Base-by-base conservation (phyloP, 2,797 vertebrate genomes). In the Crocidura indochinensis region DNA sequence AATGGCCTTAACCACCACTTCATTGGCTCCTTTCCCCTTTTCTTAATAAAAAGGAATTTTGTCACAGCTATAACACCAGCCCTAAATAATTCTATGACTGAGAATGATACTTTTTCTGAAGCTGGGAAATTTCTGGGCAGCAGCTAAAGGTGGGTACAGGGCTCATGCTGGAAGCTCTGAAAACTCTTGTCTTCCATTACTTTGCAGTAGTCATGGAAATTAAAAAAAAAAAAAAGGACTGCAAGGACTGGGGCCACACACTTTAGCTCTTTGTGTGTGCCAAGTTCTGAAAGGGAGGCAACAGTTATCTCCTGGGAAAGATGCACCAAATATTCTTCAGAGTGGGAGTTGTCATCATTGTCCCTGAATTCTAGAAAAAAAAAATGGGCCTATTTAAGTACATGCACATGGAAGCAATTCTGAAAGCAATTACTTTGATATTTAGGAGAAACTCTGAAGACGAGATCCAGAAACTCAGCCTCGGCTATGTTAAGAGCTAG, bases 241-340 rank as follows among this genome's bases (percentile, higher is more conserved):
- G 51, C 12, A 53, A 53, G 51, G 17, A 14, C 1, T 6, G 51
- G 51, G 11, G 51, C 38, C 38, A 38, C 38, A 38, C 38, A 38
- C 38, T 38, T 38, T 38, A 38, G 38, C 38, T 38, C 11, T 27
- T 64, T 65, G 71, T 29, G 19, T 29, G 24, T 67, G 29, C 1
- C 79, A 72, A 90, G 79, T 62, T 4, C 80, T 62, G 5, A 60
- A 73, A 49, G 53, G 92, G 71, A 92, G 65, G 76, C 90, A 76
- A 64, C 6, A 27, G 2, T 74, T 94, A 90, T 86, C 94, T 94
- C 53, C 87, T 93, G 91, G 77, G 91, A 91, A 93, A 92, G 51
- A 10, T 26, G 85, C 53, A 65, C n/a, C 69, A 77, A 7, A 47
- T 29, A 79, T 90, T 80, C 91, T 51, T 86, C 27, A 78, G 75